These are phyloP conservation scores for Cantharis lateralis DNA, from an alignment of 2,888 invertebrate genomes.

Conservation along the genomic window DNA sequence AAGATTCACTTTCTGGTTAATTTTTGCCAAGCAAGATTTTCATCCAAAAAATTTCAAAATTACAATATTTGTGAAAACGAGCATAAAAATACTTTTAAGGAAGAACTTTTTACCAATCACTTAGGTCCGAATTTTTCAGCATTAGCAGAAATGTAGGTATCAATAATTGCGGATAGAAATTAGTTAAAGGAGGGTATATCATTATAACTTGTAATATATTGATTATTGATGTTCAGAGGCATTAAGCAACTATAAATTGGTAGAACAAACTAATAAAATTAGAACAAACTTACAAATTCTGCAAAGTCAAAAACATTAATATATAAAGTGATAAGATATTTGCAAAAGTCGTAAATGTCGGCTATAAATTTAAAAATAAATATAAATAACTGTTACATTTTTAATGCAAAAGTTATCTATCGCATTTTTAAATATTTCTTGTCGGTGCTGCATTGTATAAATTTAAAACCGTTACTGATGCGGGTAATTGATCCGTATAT, in stretches of 20 bases:
- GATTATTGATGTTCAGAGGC: not conserved
- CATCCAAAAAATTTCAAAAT: too few species aligned
- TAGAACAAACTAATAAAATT: not conserved
- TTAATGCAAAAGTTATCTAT: not conserved
- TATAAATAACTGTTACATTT: not conserved
- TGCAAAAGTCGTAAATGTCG: not conserved
- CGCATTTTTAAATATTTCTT: not conserved
- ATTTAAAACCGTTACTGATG: not conserved
- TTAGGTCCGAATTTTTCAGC: too few species aligned
- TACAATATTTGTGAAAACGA: too few species aligned
- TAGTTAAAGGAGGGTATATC: not conserved
- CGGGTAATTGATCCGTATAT: conserved; percentile 23
- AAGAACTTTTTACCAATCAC: too few species aligned
- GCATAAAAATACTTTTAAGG: too few species aligned
- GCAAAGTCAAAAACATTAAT: not conserved
- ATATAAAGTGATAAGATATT: not conserved
- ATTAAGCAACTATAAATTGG: not conserved
- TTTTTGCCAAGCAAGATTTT: too few species aligned
- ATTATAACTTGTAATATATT: not conserved
- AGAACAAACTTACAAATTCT: not conserved
- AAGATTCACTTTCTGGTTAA: too few species aligned
- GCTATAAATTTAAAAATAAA: not conserved
- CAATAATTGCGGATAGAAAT: too few species aligned
- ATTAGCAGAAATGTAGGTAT: too few species aligned
- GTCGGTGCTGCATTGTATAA: not conserved